Percentiles rank a stretch among this genome's conserved stretches.
Evolutionary conservation across 1,140 invertebrate genomes (phyloP).

Genomic region (Metopolophium dirhodum): DNA sequence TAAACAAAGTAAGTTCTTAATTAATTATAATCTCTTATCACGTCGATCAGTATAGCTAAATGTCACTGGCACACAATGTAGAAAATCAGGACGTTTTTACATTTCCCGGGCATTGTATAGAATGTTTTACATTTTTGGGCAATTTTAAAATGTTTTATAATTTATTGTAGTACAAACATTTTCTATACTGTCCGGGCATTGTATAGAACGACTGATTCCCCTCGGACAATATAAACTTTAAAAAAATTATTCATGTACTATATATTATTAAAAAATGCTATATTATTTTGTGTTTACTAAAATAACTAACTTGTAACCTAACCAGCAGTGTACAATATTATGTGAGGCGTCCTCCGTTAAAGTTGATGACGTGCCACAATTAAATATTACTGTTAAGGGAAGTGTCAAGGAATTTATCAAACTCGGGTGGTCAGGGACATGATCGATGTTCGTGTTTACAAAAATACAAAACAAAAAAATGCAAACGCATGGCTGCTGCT

Average conservation of each 20-base stretch:
- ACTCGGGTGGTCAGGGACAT: neutral
- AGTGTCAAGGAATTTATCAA: no score
- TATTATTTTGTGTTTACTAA: neutral
- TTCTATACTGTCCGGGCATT: no score
- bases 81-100: neutral
- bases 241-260: no score
- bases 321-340: neutral
- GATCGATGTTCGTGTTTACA: neutral
- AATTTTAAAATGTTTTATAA: no score
- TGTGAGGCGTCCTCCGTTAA: neutral
- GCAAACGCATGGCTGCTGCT: no score
- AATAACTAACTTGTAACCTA: neutral
- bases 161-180: no score
- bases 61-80: neutral
- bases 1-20: neutral
- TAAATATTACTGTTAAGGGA: neutral
- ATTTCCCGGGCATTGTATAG: no score
- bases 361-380: neutral
- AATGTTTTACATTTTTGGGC: no score
- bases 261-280: no score
- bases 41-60: neutral
- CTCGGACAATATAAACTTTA: neutral
- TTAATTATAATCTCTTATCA: neutral
- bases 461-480: neutral
- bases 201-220: no score